Percentiles rank a stretch among this genome's conserved stretches.
Evolutionary conservation across 2,888 invertebrate species (phyloP).

Genomic region (Morpho achilles): DNA sequence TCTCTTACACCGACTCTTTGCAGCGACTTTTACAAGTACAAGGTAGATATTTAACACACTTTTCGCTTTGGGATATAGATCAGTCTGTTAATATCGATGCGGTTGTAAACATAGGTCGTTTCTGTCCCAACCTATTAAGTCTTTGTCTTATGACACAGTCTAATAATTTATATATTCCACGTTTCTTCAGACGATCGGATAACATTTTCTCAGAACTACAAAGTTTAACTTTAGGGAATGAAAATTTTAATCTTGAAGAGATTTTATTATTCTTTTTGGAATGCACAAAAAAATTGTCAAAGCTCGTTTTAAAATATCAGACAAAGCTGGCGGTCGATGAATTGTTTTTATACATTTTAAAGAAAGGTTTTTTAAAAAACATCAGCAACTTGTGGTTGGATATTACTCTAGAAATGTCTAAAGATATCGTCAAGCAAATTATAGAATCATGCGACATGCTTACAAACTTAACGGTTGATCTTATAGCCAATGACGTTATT

Average conservation of each 20-base stretch:
- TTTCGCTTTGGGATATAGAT: constrained; percentile 69
- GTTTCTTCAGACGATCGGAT: constrained; percentile 47
- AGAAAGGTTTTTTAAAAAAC: constrained; percentile 56
- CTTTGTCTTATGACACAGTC: constrained; percentile 70
- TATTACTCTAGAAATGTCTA: constrained; percentile 66
- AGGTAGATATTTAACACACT: constrained; percentile 65
- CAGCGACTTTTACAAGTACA: constrained; percentile 56
- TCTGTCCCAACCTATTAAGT: constrained; percentile 61
- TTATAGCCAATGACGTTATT: constrained; percentile 44
- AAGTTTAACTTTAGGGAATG: constrained; percentile 64
- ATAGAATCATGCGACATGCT: constrained; percentile 58
- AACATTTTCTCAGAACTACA: constrained; percentile 57
- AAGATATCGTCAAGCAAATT: constrained; percentile 52
- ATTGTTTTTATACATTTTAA: constrained; percentile 50
- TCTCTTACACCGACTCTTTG: constrained; percentile 62
- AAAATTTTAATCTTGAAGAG: constrained; percentile 59
- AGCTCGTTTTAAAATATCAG: constrained; percentile 64
- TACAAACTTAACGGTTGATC: constrained; percentile 61
- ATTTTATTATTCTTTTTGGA: constrained; percentile 61
- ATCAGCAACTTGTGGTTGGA: constrained; percentile 65
- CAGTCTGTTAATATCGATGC: constrained; percentile 61
- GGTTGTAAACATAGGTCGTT: constrained; percentile 54
- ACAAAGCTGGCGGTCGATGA: constrained; percentile 58
- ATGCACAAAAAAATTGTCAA: constrained; percentile 56
- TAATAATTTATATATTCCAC: constrained; percentile 53